Evolutionary conservation across 2,113 vertebrate genomes (phyloP).

Genomic region (Apteryx mantelli): DNA sequence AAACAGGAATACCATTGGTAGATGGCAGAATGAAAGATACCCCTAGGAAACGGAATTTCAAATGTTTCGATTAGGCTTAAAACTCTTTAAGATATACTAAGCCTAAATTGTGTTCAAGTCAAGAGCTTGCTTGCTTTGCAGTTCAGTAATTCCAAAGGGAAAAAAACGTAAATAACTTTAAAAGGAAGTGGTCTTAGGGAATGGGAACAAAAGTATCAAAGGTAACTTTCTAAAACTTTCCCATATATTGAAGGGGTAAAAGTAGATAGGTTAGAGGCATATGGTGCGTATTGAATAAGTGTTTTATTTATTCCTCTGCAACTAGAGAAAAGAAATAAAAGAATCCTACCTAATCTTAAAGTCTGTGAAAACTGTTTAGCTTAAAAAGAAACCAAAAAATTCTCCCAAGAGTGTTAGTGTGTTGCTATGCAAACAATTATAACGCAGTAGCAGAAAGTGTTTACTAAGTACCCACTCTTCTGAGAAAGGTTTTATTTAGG

Average conservation of each 20-base stretch:
- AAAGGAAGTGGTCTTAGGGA: slow-evolving; percentile 28
- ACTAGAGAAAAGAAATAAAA: slow-evolving; percentile 53
- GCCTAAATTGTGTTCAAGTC: slow-evolving; percentile 21
- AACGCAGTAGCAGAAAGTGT: slow-evolving; percentile 40
- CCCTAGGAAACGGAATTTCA: slow-evolving; percentile 12
- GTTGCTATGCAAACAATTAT: slow-evolving; percentile 66
- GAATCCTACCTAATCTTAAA: slow-evolving; percentile 46
- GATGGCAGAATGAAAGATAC: slow-evolving; percentile 9
- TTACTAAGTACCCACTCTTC: slow-evolving; percentile 3
- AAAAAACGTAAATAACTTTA: slow-evolving; percentile 31
- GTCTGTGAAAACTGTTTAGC: slow-evolving; percentile 48
- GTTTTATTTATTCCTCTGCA: slow-evolving; percentile 55
- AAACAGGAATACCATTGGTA: background rate
- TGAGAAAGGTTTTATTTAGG: slow-evolving; percentile 43
- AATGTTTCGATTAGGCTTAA: slow-evolving; percentile 48
- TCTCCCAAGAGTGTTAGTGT: slow-evolving; percentile 35
- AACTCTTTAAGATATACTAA: slow-evolving; percentile 44
- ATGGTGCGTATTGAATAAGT: slow-evolving; percentile 37
- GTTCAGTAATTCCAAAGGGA: slow-evolving; percentile 22
- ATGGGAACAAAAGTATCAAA: slow-evolving; percentile 61
- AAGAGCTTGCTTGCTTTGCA: slow-evolving; percentile 48
- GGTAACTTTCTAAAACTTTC: slow-evolving; percentile 42
- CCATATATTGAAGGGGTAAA: slow-evolving; percentile 43
- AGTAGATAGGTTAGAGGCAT: slow-evolving; percentile 40
- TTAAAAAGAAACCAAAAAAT: slow-evolving; percentile 51